Evolutionary conservation across 2,113 vertebrate species (phyloP), one percentile per base, ranked within the genome.

Genomic region (Thamnaconus septentrionalis): DNA sequence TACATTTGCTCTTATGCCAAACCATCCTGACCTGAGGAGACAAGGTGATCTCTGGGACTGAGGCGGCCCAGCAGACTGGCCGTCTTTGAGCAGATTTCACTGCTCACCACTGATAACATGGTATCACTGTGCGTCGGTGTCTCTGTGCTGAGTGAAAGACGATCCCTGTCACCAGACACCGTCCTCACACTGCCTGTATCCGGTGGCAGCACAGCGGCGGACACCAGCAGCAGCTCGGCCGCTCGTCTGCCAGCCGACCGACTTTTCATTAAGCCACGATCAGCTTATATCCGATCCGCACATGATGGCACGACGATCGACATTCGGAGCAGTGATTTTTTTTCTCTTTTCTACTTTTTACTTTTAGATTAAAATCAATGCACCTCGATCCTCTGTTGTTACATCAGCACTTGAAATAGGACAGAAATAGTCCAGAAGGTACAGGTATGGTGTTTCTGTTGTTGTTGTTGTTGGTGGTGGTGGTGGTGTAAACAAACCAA

Each of bases 291-390:
- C 82, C 69, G 59, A 65, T 59, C 59, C n/a, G 59, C 58, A 31
- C 45, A 58, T 41, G 59, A 79, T 75, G 60, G 66, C 40, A 59
- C 58, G 51, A 68, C 71, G 69, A 69, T 64, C 43, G 57, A 39
- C 65, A 62, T 79, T 64, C 55, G 4, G 41, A 60, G 79, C 79
- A 76, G 79, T 84, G 89, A 90, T 89, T 89, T 53, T 18, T 53
- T 52, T 12, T 18, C 68, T 64, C 4, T 8, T 42, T 55, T 57
- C 18, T 31, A 1, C 18, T 31, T 31, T 31, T 31, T 56, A 44
- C 8, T 57, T 41, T 53, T n/a, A 52, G 6, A 39, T 4, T 43
- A 42, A 56, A 5, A 50, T 48, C 8, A 59, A n/a, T 0, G 41
- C 46, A 64, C 49, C 53, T 51, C 57, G 18, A 64, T 12, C 9